These are phyloP conservation scores for Dicerorhinus sumatrensis DNA, from an alignment of 2,113 vertebrate genomes.

Conservation along the genomic window DNA sequence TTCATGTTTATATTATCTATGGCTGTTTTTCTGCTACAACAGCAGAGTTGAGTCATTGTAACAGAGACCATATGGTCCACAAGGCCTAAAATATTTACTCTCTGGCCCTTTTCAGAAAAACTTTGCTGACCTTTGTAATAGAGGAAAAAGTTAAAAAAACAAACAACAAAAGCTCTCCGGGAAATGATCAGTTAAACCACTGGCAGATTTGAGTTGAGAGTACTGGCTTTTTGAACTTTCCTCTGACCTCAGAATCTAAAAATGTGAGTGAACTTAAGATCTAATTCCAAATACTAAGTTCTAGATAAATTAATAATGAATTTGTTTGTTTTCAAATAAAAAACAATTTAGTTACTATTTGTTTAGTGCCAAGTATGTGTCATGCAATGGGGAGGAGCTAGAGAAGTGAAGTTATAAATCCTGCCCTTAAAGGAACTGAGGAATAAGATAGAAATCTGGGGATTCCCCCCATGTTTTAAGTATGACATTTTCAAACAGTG, in stretches of 20 bases:
- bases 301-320: background rate
- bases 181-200: background rate
- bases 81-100: background rate
- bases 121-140: background rate
- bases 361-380: background rate
- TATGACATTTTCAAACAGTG: conserved; percentile 49
- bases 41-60: background rate
- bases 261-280: background rate
- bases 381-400: background rate
- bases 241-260: conserved; percentile 21
- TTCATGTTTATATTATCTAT: background rate
- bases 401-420: background rate
- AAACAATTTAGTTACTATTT: background rate
- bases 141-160: background rate
- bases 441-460: background rate
- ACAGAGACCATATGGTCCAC: background rate
- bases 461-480: background rate
- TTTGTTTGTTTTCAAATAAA: background rate
- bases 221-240: conserved; percentile 8
- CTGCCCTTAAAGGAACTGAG: conserved; percentile 6
- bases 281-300: background rate
- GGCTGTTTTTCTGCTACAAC: background rate
- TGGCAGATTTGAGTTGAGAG: background rate
- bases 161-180: background rate
- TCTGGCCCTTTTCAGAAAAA: background rate